phyloP scores from a whole-genome alignment of 2,797 vertebrate species.

The Anolis apletophallus region DNA sequence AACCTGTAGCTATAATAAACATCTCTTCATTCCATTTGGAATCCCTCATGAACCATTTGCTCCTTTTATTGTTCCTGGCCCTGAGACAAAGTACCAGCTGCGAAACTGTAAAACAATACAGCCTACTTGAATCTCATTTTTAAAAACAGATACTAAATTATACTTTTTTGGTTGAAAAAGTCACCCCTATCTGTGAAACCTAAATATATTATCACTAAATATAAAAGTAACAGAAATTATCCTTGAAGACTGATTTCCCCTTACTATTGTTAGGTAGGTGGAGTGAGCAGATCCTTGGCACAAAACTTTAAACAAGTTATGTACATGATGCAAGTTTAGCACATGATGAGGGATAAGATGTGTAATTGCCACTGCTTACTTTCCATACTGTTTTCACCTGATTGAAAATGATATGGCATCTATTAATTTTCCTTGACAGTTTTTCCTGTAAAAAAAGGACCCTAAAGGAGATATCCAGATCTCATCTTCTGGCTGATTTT shows the following conservation, averaged over 20 bases:
- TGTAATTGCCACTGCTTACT: not conserved
- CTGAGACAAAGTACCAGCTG: slow-evolving; percentile 46
- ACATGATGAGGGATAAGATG: not conserved
- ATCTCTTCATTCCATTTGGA: slow-evolving; percentile 56
- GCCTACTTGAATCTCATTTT: slow-evolving; percentile 42
- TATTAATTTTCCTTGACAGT: not conserved
- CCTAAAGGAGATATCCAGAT: no score
- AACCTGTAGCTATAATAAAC: slow-evolving; percentile 37
- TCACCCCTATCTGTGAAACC: not conserved
- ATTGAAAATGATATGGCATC: not conserved
- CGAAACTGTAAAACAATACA: slow-evolving; percentile 49
- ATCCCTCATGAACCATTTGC: slow-evolving; percentile 58
- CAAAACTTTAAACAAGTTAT: slow-evolving; percentile 1
- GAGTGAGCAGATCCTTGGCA: slow-evolving; percentile 4
- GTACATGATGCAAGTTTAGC: slow-evolving; percentile 6
- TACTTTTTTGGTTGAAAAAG: slow-evolving; percentile 7
- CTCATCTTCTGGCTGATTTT: no score
- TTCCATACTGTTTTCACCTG: slow-evolving; percentile 11
- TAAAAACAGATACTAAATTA: slow-evolving; percentile 29
- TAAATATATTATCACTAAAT: slow-evolving; percentile 8
- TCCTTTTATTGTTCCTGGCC: slow-evolving; percentile 65
- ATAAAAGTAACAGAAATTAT: not conserved
- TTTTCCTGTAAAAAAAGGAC: not conserved
- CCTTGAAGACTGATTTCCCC: slow-evolving; percentile 10
- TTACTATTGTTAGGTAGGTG: not conserved